These are phyloP conservation scores for Pterocles orientalis DNA, from an alignment of 2,113 vertebrate genomes.

Conservation along the genomic window DNA sequence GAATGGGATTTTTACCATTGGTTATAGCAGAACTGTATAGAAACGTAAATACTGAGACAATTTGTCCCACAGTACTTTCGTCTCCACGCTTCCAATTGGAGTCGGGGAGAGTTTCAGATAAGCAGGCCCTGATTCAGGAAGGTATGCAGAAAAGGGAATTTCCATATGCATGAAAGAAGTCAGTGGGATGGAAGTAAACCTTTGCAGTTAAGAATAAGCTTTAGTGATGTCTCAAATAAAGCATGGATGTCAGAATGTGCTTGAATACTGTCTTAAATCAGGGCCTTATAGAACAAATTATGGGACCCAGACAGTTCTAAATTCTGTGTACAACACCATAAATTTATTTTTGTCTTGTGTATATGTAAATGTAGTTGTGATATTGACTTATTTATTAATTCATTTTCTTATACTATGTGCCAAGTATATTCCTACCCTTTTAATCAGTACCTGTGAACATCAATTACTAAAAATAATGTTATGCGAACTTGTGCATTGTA, in stretches of 20 bases:
- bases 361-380: conserved; percentile 51
- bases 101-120: not conserved
- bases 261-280: not conserved
- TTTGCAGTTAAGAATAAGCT: not conserved
- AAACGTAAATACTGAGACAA: not conserved
- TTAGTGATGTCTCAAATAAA: not conserved
- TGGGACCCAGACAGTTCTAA: not conserved
- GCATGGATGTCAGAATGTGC: not conserved
- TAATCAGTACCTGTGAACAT: conserved; percentile 16
- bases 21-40: not conserved
- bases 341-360: not conserved
- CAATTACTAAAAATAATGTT: conserved; percentile 72
- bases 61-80: not conserved
- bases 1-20: not conserved
- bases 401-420: conserved; percentile 7
- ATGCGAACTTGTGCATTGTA: conserved; percentile 72
- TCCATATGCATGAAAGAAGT: not conserved
- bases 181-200: not conserved
- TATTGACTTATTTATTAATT: conserved; percentile 56
- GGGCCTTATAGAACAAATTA: not conserved
- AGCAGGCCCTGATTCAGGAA: not conserved
- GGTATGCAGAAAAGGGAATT: not conserved
- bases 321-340: not conserved
- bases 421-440: conserved; percentile 23
- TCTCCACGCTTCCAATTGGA: not conserved